Percentiles rank a stretch among this genome's conserved stretches.
These are phyloP conservation scores for Hipparchia sbordonii DNA, from an alignment of 2,888 invertebrate species.

Conservation along the genomic window DNA sequence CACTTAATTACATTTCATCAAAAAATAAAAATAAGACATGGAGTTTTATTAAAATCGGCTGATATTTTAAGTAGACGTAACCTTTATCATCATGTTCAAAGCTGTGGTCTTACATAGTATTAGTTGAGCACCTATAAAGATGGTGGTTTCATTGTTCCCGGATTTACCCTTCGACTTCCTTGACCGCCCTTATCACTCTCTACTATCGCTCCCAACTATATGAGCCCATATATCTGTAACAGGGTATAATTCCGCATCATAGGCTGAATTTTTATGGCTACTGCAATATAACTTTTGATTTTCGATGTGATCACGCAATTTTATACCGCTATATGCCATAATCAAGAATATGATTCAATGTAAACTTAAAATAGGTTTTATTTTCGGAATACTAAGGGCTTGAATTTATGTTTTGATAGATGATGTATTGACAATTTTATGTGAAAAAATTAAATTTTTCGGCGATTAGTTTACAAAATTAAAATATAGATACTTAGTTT, in stretches of 20 bases:
- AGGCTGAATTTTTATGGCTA: slow-evolving; percentile 37
- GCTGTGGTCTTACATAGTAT: slow-evolving; percentile 19
- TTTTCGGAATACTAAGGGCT: too few species aligned
- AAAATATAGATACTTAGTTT: too few species aligned
- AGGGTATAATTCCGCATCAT: slow-evolving; percentile 23
- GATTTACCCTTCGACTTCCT: slow-evolving; percentile 45
- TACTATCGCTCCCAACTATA: slow-evolving; percentile 40
- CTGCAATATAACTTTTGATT: slow-evolving; percentile 1
- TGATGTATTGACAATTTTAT: too few species aligned
- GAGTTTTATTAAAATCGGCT: too few species aligned
- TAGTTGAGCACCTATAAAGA: slow-evolving; percentile 41
- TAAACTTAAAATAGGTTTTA: too few species aligned
- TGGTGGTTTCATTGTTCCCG: slow-evolving; percentile 40
- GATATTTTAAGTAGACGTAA: neutral
- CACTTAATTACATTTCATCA: too few species aligned
- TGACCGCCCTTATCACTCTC: slow-evolving; percentile 42
- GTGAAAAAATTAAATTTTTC: too few species aligned
- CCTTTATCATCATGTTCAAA: neutral
- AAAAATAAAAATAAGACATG: too few species aligned
- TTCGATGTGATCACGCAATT: neutral
- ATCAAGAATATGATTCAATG: too few species aligned
- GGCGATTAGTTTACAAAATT: too few species aligned
- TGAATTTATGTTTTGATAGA: too few species aligned
- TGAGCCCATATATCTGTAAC: slow-evolving; percentile 35
- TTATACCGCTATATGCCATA: too few species aligned